phyloP scores from a whole-genome alignment of 2,797 vertebrate genomes.

The Pampus argenteus region DNA sequence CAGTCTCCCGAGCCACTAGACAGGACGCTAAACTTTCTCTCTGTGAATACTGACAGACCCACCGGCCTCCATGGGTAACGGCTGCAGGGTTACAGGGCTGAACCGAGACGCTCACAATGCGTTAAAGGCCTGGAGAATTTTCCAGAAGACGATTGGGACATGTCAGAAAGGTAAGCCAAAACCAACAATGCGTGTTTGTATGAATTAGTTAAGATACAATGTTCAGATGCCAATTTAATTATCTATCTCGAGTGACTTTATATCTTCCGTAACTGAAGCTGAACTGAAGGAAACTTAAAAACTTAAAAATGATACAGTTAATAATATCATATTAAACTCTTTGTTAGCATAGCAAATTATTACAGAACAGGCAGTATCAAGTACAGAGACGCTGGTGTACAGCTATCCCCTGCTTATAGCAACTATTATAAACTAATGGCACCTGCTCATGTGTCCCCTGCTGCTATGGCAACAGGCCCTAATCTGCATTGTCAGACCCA shows the following conservation, averaged over 20 bases:
- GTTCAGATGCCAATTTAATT: background rate
- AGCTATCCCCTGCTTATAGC: conserved; percentile 23
- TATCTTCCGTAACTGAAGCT: too few species aligned
- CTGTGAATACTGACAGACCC: conserved; percentile 20
- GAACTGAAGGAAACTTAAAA: background rate
- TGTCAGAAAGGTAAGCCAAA: conserved; percentile 92
- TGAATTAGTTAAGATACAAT: background rate
- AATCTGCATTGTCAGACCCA: conserved; percentile 79
- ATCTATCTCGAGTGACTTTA: background rate
- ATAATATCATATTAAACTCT: background rate
- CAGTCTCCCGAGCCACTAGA: conserved; percentile 21
- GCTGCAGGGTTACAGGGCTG: conserved; percentile 41
- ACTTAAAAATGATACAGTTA: too few species aligned
- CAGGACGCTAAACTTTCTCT: conserved; percentile 37
- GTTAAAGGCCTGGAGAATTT: conserved; percentile 58
- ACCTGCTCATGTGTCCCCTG: conserved; percentile 80
- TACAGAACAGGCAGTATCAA: conserved; percentile 19
- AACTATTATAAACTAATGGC: conserved; percentile 60
- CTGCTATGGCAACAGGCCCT: conserved; percentile 78
- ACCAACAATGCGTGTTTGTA: background rate
- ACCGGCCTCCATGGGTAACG: conserved; percentile 76
- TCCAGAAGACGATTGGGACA: conserved; percentile 79
- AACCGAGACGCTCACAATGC: conserved; percentile 49
- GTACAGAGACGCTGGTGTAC: conserved; percentile 31
- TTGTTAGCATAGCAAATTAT: background rate